Percentiles rank a stretch among this genome's conserved stretches.
These are phyloP conservation scores for Carassius auratus DNA, from an alignment of 2,113 vertebrate species.

Conservation along the genomic window DNA sequence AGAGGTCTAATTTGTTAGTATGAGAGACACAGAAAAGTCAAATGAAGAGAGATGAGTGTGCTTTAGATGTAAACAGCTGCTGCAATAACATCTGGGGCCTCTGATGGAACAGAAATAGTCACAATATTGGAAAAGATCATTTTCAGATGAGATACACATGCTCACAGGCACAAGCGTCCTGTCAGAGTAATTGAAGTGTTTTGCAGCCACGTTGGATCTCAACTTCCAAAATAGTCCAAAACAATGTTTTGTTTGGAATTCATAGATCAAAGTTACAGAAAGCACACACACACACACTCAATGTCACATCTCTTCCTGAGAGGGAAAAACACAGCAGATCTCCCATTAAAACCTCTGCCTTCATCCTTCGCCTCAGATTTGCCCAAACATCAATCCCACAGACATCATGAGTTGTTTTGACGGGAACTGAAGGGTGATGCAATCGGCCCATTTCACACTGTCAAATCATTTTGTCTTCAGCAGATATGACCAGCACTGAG, in stretches of 20 bases:
- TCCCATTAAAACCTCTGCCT: conserved; percentile 1
- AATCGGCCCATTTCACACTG: conserved; percentile 7
- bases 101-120: conserved; percentile 22
- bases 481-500: not conserved
- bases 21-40: not conserved
- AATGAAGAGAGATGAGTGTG: not conserved
- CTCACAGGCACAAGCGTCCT: conserved; percentile 41
- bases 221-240: conserved; percentile 21
- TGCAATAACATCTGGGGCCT: conserved; percentile 59
- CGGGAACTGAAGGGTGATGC: conserved; percentile 23
- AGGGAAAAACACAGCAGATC: conserved; percentile 3
- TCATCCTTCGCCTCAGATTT: conserved; percentile 14
- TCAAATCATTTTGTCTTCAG: conserved; percentile 3
- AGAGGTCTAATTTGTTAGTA: conserved; percentile 38
- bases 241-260: conserved; percentile 49
- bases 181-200: conserved; percentile 24
- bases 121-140: conserved; percentile 2
- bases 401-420: conserved; percentile 38
- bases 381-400: not conserved
- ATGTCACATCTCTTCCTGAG: conserved; percentile 43
- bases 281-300: conserved; percentile 1
- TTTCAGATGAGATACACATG: conserved; percentile 2
- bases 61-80: conserved; percentile 63
- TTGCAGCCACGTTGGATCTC: not conserved
- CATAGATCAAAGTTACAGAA: conserved; percentile 27